These are phyloP conservation scores for Oryzias dopingdopingensis DNA, from an alignment of 2,797 vertebrate genomes.

Conservation along the genomic window DNA sequence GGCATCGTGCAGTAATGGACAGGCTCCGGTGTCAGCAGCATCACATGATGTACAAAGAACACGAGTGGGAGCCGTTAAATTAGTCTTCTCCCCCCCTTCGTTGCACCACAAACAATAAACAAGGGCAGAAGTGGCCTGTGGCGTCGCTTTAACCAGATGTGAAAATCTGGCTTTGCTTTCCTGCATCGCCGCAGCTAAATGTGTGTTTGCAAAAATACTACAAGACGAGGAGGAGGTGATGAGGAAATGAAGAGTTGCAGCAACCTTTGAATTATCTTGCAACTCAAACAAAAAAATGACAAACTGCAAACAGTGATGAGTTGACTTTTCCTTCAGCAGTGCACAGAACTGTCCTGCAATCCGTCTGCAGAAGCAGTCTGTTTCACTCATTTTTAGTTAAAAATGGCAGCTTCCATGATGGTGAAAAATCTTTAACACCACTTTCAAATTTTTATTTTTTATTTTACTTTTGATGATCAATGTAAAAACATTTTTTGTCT, in stretches of 20 bases:
- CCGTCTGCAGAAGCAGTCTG: too few relatives aligned
- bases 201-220: neutral
- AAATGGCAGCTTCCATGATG: too few relatives aligned
- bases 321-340: too few relatives aligned
- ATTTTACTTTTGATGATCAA: too few relatives aligned
- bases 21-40: conserved; percentile 57
- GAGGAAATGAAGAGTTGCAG: conserved; percentile 7
- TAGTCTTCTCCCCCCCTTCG: conserved; percentile 11
- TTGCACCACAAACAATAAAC: conserved; percentile 28
- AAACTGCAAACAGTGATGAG: too few relatives aligned
- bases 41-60: conserved; percentile 42
- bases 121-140: conserved; percentile 11
- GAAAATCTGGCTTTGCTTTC: conserved; percentile 4
- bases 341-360: too few relatives aligned
- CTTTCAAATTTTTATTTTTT: too few relatives aligned
- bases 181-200: neutral
- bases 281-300: too few relatives aligned
- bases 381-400: too few relatives aligned
- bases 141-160: conserved; percentile 13
- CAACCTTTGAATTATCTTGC: too few relatives aligned
- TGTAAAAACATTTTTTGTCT: too few relatives aligned
- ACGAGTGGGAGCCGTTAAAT: conserved; percentile 43
- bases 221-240: neutral
- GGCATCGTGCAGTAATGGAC: conserved; percentile 34
- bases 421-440: too few relatives aligned